Conservation (phyloP, 1,140 invertebrate species). For the Pygmarrhopalites habei region DNA sequence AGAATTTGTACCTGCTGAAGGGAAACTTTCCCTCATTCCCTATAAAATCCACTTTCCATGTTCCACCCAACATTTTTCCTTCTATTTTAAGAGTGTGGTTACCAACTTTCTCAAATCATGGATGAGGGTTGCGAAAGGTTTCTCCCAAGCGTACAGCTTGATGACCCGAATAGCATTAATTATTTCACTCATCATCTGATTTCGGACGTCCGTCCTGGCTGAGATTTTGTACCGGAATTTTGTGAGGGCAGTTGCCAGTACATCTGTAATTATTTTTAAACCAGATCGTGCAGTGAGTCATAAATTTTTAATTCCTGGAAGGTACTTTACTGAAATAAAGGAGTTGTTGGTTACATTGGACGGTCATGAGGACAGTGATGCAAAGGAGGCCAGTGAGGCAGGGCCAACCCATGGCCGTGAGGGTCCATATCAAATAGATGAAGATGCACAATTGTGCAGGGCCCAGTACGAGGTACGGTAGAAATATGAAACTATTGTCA, state of each 20-base stretch:
- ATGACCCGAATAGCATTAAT: conserved; percentile 68
- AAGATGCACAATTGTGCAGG: conserved; percentile 47
- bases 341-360: conserved; percentile 42
- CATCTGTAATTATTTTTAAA: conserved; percentile 54
- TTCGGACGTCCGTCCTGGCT: conserved; percentile 68
- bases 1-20: no score
- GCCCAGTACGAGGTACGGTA: conserved; percentile 47
- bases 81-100: no score
- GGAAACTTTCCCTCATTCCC: no score
- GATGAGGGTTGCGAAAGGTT: conserved; percentile 49
- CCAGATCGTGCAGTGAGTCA: no score
- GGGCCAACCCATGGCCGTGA: conserved; percentile 43
- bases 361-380: conserved; percentile 46
- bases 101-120: conserved; percentile 19
- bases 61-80: no score
- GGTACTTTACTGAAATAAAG: no score
- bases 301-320: no score
- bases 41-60: no score
- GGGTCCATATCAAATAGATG: conserved; percentile 45
- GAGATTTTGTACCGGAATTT: conserved; percentile 59
- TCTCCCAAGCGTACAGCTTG: conserved; percentile 75
- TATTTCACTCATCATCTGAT: conserved; percentile 82
- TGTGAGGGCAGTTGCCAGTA: conserved; percentile 62
- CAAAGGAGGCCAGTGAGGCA: conserved; percentile 46
- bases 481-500: conserved; percentile 48